A percentile compares a stretch with the other conserved stretches of the same genome.
Evolutionary conservation across 1,140 invertebrate genomes (phyloP).

Genomic region (Drosophila punjabiensis): DNA sequence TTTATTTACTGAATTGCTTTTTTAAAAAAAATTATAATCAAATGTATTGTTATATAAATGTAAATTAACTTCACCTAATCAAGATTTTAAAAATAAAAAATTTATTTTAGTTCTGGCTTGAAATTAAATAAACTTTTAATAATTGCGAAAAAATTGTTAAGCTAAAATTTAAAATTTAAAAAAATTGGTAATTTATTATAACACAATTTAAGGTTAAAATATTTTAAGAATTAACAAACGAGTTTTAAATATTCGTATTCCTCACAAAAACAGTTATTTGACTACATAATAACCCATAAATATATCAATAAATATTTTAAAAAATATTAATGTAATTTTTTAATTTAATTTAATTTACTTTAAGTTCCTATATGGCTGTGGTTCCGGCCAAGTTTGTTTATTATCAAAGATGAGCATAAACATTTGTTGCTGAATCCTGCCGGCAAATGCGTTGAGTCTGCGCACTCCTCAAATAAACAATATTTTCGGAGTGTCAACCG

Average conservation of each 20-base stretch:
- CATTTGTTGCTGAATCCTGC: slow-evolving; percentile 80
- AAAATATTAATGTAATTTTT: neutral
- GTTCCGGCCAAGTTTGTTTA: slow-evolving; percentile 56
- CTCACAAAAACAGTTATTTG: neutral
- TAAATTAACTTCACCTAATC: neutral
- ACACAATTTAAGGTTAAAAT: neutral
- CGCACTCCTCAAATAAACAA: slow-evolving; percentile 48
- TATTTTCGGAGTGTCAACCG: slow-evolving; percentile 59
- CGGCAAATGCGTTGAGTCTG: slow-evolving; percentile 78
- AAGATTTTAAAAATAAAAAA: neutral
- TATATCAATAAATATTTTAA: neutral
- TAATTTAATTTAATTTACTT: neutral
- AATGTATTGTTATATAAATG: too few relatives aligned
- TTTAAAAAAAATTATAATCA: too few relatives aligned
- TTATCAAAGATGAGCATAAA: slow-evolving; percentile 62
- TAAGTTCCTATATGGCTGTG: neutral
- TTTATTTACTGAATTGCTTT: too few relatives aligned
- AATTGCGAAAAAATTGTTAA: neutral
- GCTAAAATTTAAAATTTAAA: neutral
- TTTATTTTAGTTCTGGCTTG: neutral
- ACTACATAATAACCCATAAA: neutral
- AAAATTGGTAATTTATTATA: neutral
- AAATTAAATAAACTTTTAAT: neutral
- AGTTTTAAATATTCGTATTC: neutral
- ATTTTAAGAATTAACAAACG: neutral